These are phyloP conservation scores for Nyctereutes procyonoides DNA, from an alignment of 2,113 vertebrate genomes.

Conservation along the genomic window DNA sequence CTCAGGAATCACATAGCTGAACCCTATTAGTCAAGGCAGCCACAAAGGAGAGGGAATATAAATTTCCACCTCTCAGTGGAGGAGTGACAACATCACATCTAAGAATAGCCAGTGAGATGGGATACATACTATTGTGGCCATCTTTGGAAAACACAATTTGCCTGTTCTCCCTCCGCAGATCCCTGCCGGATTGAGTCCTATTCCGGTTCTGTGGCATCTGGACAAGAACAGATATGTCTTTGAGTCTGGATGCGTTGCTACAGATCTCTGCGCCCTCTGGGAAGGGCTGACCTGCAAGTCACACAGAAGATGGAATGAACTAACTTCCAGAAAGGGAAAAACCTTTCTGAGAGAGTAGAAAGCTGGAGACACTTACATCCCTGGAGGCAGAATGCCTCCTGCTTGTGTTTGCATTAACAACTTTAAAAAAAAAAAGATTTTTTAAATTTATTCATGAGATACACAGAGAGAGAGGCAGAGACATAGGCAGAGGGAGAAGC, in stretches of 20 bases:
- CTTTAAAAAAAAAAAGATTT: not conserved
- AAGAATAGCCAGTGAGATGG: not conserved
- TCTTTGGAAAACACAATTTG: not conserved
- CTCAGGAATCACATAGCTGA: not conserved
- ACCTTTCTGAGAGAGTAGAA: not conserved
- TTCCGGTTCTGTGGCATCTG: not conserved
- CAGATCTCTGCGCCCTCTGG: not conserved
- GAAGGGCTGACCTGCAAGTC: not conserved
- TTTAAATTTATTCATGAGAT: too few species aligned
- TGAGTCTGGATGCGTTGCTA: not conserved
- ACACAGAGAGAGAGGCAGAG: too few species aligned
- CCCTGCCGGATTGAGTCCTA: not conserved
- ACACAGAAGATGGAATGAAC: not conserved
- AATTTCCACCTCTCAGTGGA: not conserved
- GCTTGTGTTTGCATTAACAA: not conserved
- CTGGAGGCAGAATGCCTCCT: not conserved
- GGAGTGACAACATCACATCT: not conserved
- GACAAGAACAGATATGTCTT: not conserved
- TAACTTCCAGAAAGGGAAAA: not conserved
- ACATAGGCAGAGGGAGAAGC: too few species aligned
- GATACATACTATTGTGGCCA: not conserved
- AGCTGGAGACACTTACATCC: too few species aligned
- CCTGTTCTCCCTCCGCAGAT: not conserved
- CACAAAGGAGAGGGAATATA: not conserved
- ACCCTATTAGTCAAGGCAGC: not conserved